Evolutionary conservation across 1,140 invertebrate species (phyloP), one percentile per base, ranked within the genome.

Genomic region (Protaetia brevitarsis): DNA sequence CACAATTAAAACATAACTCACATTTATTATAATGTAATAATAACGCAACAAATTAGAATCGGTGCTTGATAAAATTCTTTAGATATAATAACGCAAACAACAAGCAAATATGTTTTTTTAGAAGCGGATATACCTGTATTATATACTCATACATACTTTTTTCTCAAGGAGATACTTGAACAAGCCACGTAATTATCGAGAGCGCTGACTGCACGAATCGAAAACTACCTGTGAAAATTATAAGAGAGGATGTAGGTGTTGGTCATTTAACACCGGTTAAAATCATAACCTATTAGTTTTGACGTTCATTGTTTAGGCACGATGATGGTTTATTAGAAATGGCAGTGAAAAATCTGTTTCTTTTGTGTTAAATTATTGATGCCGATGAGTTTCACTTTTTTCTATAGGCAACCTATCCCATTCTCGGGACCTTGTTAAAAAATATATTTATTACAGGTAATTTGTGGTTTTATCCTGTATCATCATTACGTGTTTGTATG

Each of bases 241-340:
- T 59, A 29, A 13, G 57, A 29, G 26, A 29, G 27, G 16, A 31
- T 11, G 57, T 28, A 13, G 57, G 57, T 59, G 26, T 59, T 59
- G 57, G 57, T 59, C 57, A 59, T 59, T 59, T 31, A 31, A 59
- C 57, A 27, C 57, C 23, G 27, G 57, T 59, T 59, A 59, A 59
- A 59, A 29, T 59, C 57, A 31, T 59, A 59, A 59, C 57, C 57
- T 59, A 59, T 59, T 59, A 59, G 57, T 59, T 59, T 59, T 59
- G 57, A 59, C 57, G 26, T 27, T 59, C 29, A 59, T 59, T 59
- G 57, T 59, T 59, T 59, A 31, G 27, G 23, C 19, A 19, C n/a
- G 57, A 28, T 59, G 57, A 59, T 59, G 57, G 57, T 59, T 31
- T 59, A 59, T 59, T 59, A 31, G 57, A 59, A 59, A 29, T 28